Percentiles rank a stretch among this genome's conserved stretches.
Conservation (phyloP, 2,113 vertebrate species). For the Copsychus sechellarum region DNA sequence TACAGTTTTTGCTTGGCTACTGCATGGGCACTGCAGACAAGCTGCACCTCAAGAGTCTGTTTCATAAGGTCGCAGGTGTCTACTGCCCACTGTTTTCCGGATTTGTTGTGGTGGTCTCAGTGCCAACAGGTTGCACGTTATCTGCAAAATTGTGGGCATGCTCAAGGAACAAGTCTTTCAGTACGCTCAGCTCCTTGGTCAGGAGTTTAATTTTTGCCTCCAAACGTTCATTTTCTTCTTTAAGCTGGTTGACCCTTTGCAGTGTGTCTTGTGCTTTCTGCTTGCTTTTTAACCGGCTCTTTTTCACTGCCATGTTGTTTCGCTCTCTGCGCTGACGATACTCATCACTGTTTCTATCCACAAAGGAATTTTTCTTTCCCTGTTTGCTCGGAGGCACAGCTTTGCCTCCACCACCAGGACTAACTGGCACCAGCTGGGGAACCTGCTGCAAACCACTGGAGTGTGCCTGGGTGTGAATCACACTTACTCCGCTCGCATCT, state of each 20-base stretch:
- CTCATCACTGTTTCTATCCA: constrained; percentile 93
- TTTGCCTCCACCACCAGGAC: constrained; percentile 84
- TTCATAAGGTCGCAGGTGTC: background rate
- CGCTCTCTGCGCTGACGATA: constrained; percentile 91
- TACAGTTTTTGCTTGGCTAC: background rate
- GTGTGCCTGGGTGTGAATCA: constrained; percentile 82
- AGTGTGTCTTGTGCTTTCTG: constrained; percentile 96
- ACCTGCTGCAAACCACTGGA: constrained; percentile 84
- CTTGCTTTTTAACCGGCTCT: constrained; percentile 96
- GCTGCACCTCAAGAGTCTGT: constrained; percentile 5
- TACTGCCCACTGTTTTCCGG: constrained; percentile 69
- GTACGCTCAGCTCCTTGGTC: constrained; percentile 95
- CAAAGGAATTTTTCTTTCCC: constrained; percentile 80
- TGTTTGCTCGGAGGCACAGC: constrained; percentile 85
- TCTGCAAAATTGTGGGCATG: constrained; percentile 96
- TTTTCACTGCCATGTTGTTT: constrained; percentile 99
- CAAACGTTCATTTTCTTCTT: constrained; percentile 97
- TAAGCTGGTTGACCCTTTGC: constrained; percentile 95
- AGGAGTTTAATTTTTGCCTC: constrained; percentile 98
- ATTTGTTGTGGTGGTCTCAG: constrained; percentile 68
- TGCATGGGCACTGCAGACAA: background rate
- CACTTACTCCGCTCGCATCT: constrained; percentile 84
- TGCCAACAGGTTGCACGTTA: constrained; percentile 83
- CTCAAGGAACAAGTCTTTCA: constrained; percentile 98
- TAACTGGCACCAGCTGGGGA: constrained; percentile 84